These are phyloP conservation scores for Cartodere bifasciata DNA, from an alignment of 2,888 invertebrate species.

Conservation along the genomic window DNA sequence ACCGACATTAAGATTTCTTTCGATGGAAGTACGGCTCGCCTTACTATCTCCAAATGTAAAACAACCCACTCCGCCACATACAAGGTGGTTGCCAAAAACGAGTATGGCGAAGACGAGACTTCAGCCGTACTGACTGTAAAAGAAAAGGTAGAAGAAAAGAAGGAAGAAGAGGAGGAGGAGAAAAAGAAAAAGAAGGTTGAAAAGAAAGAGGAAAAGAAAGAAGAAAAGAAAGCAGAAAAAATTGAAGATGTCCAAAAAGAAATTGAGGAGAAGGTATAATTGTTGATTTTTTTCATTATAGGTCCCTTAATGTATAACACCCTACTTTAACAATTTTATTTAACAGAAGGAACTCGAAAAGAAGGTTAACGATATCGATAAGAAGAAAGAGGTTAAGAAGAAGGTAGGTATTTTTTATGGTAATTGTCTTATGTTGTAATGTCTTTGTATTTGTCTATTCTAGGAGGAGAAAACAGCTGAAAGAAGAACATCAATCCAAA, in stretches of 20 bases:
- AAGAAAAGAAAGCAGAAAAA: constrained; percentile 28
- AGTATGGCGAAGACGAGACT: constrained; percentile 81
- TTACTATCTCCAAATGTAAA: constrained; percentile 64
- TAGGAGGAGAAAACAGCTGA: constrained; percentile 34
- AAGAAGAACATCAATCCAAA: constrained; percentile 30
- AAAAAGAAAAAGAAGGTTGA: constrained; percentile 26
- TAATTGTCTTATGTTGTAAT: constrained; percentile 12
- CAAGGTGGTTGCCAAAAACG: constrained; percentile 77
- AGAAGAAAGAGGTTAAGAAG: constrained; percentile 24
- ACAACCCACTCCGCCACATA: constrained; percentile 68
- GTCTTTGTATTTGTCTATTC: constrained; percentile 15
- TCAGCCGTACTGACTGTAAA: constrained; percentile 73
- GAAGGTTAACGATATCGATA: constrained; percentile 30
- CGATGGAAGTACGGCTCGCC: constrained; percentile 67
- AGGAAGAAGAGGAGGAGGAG: constrained; percentile 21
- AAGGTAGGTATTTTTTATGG: constrained; percentile 22
- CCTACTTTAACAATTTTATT: constrained; percentile 12
- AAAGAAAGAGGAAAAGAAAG: constrained; percentile 25
- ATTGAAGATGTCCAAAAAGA: constrained; percentile 30
- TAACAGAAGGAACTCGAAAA: constrained; percentile 26
- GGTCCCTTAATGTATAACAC: constrained; percentile 13
- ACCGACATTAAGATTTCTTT: constrained; percentile 68
- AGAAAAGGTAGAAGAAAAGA: constrained; percentile 36
- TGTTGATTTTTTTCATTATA: constrained; percentile 3
- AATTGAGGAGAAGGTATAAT: constrained; percentile 21